Evolutionary conservation across 2,113 vertebrate genomes (phyloP).

Genomic region (Euleptes europaea): DNA sequence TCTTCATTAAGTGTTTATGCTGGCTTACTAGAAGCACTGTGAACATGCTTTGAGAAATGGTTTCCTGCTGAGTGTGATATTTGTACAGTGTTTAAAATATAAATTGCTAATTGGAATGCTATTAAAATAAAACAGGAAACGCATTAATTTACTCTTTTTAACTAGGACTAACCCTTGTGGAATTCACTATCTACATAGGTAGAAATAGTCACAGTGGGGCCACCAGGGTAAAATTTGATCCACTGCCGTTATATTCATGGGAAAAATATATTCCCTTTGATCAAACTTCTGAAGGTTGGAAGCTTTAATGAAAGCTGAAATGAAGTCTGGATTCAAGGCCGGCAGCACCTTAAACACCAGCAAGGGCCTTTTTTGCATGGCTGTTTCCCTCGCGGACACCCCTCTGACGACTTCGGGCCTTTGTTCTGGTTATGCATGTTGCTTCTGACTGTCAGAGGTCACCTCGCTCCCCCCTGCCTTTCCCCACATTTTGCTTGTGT

Average conservation of each 20-base stretch:
- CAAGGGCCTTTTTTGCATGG: no score
- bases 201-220: neutral
- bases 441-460: no score
- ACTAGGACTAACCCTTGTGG: neutral
- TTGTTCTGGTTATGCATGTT: no score
- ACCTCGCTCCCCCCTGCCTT: no score
- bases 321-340: no score
- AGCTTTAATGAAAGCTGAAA: neutral
- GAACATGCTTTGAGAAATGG: slow-evolving; percentile 27
- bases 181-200: neutral
- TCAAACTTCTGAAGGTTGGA: neutral
- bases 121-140: neutral
- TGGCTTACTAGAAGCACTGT: slow-evolving; percentile 36
- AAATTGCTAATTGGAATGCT: slow-evolving; percentile 19
- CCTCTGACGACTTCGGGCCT: no score
- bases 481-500: no score
- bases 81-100: slow-evolving; percentile 2
- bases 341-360: no score
- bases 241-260: neutral
- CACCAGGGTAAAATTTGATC: neutral
- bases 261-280: neutral
- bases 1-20: slow-evolving; percentile 55
- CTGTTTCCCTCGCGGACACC: no score
- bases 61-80: slow-evolving; percentile 11
- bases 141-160: neutral